Evolutionary conservation across 2,888 invertebrate species (phyloP), one percentile per base, ranked within the genome.

Genomic region (Callyntrura sp.): DNA sequence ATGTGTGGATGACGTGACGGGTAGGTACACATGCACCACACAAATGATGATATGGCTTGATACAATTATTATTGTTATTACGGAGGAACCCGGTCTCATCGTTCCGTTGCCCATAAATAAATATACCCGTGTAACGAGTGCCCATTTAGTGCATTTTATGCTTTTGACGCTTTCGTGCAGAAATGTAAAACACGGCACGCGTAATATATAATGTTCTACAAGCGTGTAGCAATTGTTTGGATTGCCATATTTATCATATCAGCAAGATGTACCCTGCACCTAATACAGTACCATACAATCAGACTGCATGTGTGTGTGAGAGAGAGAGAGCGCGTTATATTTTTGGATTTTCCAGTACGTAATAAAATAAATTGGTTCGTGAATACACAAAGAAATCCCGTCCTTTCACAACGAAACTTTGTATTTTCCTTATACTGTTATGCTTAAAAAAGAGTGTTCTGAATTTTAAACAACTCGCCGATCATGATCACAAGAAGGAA

Each of bases 181-280:
- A 86, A 81, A 65, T 25, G 68, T 86, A 51, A 79, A 79, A 79
- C 86, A 57, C 57, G 86, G 68, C 86, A 86, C 86, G 86, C 81
- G 86, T 55, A 35, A n/a, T 57, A 48, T 11, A 43, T 12, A 51
- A 14, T 76, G 14, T 76, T 4, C 35, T 35, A 35, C 35, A 76
- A 76, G 51, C 23, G 73, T 48, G 48, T 12, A 48, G 25, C 82
- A 62, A 48, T 85, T 73, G 68, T 82, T n/a, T 82, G 62, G 23
- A 62, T 45, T 23, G 14, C 35, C 14, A 48, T 70, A 70, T 43
- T 70, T 14, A 48, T 73, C 73, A 73, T 73, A 23, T 73, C 73
- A 12, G 73, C 48, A 11, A 73, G 45, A 2, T 73, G n/a, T 73
- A 48, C 20, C 23, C 5, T n/a, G 17, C 2, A 73, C 45, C 28